Conservation (phyloP, 2,888 invertebrate species). For the Drosophila multiciliata region DNA sequence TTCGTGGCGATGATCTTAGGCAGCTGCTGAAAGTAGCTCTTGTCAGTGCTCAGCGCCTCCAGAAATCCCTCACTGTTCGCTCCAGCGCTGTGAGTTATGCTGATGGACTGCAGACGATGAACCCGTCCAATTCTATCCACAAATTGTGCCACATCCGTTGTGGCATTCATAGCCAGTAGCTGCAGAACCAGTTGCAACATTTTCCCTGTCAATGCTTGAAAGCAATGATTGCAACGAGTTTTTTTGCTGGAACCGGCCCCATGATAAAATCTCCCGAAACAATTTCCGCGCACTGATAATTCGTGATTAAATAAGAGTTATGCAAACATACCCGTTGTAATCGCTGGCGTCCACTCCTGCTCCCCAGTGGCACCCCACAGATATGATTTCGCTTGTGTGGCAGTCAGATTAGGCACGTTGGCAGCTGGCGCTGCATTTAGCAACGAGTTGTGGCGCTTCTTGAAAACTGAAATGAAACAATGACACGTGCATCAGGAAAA, state of each 20-base stretch:
- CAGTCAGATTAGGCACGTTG: constrained; percentile 63
- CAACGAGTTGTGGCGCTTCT: constrained; percentile 78
- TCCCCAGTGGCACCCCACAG: constrained; percentile 98
- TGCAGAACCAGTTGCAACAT: constrained; percentile 34
- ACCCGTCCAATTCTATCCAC: constrained; percentile 52
- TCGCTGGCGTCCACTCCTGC: constrained; percentile 98
- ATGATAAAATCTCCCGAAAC: constrained; percentile 41
- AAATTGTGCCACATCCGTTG: constrained; percentile 32
- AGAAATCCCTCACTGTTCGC: constrained; percentile 24
- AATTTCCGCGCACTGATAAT: constrained; percentile 29
- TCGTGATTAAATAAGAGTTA: constrained; percentile 18
- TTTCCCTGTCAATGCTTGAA: constrained; percentile 7
- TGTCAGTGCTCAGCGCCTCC: constrained; percentile 34
- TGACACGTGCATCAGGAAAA: not conserved
- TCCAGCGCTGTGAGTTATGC: constrained; percentile 38
- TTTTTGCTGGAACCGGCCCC: constrained; percentile 11
- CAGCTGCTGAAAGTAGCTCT: constrained; percentile 43
- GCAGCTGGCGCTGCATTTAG: constrained; percentile 61
- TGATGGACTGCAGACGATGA: constrained; percentile 38
- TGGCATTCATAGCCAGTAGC: constrained; percentile 10
- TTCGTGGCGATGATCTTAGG: constrained; percentile 45
- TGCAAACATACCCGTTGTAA: constrained; percentile 91
- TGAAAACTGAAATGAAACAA: constrained; percentile 61
- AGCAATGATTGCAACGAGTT: constrained; percentile 21
- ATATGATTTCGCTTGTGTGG: constrained; percentile 85